Evolutionary conservation across 2,888 invertebrate species (phyloP).

Genomic region (Theretra japonica): DNA sequence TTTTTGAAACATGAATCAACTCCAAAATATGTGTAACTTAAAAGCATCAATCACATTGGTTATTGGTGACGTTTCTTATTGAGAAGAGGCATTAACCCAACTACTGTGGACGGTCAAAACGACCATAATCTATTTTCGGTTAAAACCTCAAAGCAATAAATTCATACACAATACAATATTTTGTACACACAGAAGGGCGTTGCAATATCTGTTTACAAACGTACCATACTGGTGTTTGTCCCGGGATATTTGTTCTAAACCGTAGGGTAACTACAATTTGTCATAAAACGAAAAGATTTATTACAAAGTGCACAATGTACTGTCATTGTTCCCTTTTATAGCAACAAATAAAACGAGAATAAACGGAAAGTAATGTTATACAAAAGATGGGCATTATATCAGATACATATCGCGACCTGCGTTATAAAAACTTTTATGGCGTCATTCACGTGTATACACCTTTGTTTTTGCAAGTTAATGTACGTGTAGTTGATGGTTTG

Average conservation of each 20-base stretch:
- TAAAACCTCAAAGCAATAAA: slow-evolving; percentile 67
- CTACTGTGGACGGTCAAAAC: no score
- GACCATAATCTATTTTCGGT: neutral
- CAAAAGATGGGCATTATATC: slow-evolving; percentile 72
- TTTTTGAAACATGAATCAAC: no score
- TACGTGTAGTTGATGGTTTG: slow-evolving; percentile 7
- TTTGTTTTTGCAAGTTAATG: slow-evolving; percentile 30
- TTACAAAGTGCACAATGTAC: slow-evolving; percentile 70
- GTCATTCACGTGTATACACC: slow-evolving; percentile 46
- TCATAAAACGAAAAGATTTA: slow-evolving; percentile 85
- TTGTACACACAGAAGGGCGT: slow-evolving; percentile 71
- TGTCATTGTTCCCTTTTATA: slow-evolving; percentile 77
- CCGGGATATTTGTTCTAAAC: slow-evolving; percentile 80
- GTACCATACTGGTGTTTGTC: slow-evolving; percentile 70
- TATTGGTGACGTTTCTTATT: no score
- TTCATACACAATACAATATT: slow-evolving; percentile 69
- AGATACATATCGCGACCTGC: slow-evolving; percentile 57
- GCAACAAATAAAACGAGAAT: slow-evolving; percentile 78
- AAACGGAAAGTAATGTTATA: slow-evolving; percentile 75
- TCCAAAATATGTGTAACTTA: no score
- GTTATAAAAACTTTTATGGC: slow-evolving; percentile 55
- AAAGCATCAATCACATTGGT: no score
- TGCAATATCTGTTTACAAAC: slow-evolving; percentile 69
- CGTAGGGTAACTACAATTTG: slow-evolving; percentile 81
- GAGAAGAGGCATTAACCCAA: no score